phyloP scores from a whole-genome alignment of 2,797 vertebrate genomes.

The Anguilla megastoma region DNA sequence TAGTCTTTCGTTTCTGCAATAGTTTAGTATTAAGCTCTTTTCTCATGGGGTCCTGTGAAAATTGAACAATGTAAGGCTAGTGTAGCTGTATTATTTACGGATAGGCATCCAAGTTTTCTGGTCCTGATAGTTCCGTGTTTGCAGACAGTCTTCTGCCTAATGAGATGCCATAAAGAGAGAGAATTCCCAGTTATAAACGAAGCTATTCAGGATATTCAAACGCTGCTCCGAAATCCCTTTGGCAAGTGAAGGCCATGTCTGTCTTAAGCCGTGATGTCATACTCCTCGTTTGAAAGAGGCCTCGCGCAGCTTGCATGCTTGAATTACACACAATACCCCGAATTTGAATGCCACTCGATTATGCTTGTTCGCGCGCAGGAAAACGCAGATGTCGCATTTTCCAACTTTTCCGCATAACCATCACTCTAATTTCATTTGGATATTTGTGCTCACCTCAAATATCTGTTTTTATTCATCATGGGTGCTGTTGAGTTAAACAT shows the following conservation, averaged over 20 bases:
- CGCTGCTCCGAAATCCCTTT: constrained; percentile 63
- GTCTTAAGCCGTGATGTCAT: constrained; percentile 76
- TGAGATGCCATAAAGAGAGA: constrained; percentile 45
- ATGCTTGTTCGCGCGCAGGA: constrained; percentile 63
- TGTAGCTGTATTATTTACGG: constrained; percentile 33
- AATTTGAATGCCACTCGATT: constrained; percentile 79
- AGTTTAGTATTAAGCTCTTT: neutral
- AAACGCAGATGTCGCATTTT: constrained; percentile 61
- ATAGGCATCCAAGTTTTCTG: constrained; percentile 29
- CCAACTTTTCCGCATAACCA: neutral
- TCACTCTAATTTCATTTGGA: constrained; percentile 55
- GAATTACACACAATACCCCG: constrained; percentile 74
- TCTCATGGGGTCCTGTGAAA: neutral
- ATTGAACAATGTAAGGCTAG: neutral
- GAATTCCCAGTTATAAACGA: constrained; percentile 67
- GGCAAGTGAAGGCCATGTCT: constrained; percentile 72
- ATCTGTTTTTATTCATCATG: constrained; percentile 25
- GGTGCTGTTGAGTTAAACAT: neutral
- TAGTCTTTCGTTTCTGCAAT: neutral
- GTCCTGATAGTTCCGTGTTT: constrained; percentile 32
- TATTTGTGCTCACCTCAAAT: constrained; percentile 46
- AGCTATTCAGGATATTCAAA: constrained; percentile 71
- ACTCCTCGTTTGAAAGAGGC: constrained; percentile 74
- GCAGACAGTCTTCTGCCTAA: constrained; percentile 39
- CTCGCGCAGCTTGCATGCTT: constrained; percentile 71